These are phyloP conservation scores for Agrochola macilenta DNA, from an alignment of 2,888 invertebrate species.

Conservation along the genomic window DNA sequence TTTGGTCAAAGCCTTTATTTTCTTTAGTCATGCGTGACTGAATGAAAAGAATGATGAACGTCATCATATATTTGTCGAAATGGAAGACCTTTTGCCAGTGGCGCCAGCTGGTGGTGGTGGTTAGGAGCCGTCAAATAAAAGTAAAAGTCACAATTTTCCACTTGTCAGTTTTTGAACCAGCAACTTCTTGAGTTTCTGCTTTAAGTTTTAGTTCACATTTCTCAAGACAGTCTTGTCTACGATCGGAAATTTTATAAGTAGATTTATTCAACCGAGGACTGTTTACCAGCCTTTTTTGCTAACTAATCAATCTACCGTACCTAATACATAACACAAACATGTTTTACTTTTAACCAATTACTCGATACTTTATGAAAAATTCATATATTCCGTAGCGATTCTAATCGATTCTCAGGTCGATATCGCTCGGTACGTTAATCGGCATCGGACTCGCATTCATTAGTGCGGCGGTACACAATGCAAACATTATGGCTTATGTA, in stretches of 20 bases:
- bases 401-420: slow-evolving; percentile 75
- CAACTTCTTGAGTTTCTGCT: background rate
- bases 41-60: too few species aligned
- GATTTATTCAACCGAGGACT: slow-evolving; percentile 32
- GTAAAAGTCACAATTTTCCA: too few species aligned
- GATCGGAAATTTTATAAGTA: slow-evolving; percentile 9
- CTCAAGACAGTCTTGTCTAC: background rate
- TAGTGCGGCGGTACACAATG: slow-evolving; percentile 67
- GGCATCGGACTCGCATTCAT: slow-evolving; percentile 67
- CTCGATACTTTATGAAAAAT: slow-evolving; percentile 65
- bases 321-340: slow-evolving; percentile 61
- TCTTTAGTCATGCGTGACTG: too few species aligned
- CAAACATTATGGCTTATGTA: slow-evolving; percentile 69
- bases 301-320: slow-evolving; percentile 60
- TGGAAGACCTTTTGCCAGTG: too few species aligned
- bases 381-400: slow-evolving; percentile 68
- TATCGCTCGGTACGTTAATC: slow-evolving; percentile 65
- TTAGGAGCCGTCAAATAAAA: too few species aligned
- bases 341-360: slow-evolving; percentile 57
- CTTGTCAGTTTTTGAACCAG: background rate
- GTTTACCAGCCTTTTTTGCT: slow-evolving; percentile 46
- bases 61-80: too few species aligned
- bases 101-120: too few species aligned
- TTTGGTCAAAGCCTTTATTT: too few species aligned
- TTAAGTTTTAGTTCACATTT: background rate